Conservation (phyloP, 2,797 vertebrate genomes). For the Mergus octosetaceus region DNA sequence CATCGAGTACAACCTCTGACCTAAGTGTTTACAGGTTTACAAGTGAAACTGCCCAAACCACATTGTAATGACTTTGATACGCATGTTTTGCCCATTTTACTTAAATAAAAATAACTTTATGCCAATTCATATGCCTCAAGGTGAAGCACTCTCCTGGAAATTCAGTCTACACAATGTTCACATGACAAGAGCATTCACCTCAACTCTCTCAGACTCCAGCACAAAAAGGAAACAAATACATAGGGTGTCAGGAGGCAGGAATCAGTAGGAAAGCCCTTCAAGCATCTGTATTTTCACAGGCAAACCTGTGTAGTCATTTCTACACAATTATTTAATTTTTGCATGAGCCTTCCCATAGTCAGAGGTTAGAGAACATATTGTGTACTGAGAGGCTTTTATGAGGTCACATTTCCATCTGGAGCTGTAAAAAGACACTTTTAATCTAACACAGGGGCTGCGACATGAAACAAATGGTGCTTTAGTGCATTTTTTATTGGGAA, state of each 20-base stretch:
- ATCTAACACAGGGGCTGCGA: neutral
- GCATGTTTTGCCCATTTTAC: neutral
- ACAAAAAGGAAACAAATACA: neutral
- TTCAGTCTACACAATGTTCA: neutral
- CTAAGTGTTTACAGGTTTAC: too few species aligned
- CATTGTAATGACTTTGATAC: fast-evolving
- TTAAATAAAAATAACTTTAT: neutral
- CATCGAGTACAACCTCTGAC: too few species aligned
- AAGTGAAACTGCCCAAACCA: neutral
- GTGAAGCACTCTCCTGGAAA: neutral
- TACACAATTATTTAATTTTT: neutral
- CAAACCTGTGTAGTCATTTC: neutral
- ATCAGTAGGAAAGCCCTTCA: neutral
- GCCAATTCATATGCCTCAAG: neutral
- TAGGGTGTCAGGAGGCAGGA: neutral
- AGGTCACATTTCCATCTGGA: slow-evolving; percentile 11
- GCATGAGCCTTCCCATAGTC: neutral
- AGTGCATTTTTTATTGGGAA: neutral
- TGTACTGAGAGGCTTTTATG: neutral
- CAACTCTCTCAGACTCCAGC: neutral
- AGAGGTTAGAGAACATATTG: neutral
- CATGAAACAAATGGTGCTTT: neutral
- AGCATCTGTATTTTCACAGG: neutral
- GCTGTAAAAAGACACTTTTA: neutral
- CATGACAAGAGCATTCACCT: neutral